Evolutionary conservation across 2,113 vertebrate genomes (phyloP), one percentile per base, ranked within the genome.

Genomic region (Apteryx owenii): DNA sequence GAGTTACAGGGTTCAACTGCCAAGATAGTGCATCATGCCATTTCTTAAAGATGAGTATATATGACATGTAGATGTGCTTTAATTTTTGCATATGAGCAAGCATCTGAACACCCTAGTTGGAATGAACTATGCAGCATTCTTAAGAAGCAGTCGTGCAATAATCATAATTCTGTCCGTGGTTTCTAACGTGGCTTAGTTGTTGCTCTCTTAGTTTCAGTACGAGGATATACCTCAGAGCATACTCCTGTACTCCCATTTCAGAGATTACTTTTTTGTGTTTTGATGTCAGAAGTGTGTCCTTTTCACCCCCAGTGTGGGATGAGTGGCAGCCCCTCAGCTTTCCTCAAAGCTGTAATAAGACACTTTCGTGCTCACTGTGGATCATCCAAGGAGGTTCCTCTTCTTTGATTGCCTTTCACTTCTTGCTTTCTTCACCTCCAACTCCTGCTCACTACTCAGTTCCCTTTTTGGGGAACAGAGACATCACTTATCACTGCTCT

Each of bases 1-100:
- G 12, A 42, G 2, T 33, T 64, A 50, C 12, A 69, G 8, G 15
- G 7, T 85, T 61, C 38, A 83, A 33, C 19, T 87, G 38, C n/a
- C 2, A 9, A 36, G n/a, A 70, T 7, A 78, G 7, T 4, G n/a
- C 7, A 29, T 48, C 1, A 7, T 64, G 12, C 4, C 9, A 7
- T 69, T 89, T 91, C 70, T 85, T 82, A 21, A 90, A 48, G 31
- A 69, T 19, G 8, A 20, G 1, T 10, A 25, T 31, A 23, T 28
- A 29, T 46, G 14, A 53, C 4, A 10, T 26, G 23, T 38, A 73
- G 36, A 44, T 70, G 12, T 18, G 5, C 9, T 75, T 85, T 64
- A 25, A n/a, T 54, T 42, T 66, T 62, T 64, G 18, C 28, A 42
- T 75, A 61, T 75, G 68, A 93, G 42, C 4, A 62, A 81, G 13